These are phyloP conservation scores for Neosalanx taihuensis DNA, from an alignment of 2,797 vertebrate species.

Conservation along the genomic window DNA sequence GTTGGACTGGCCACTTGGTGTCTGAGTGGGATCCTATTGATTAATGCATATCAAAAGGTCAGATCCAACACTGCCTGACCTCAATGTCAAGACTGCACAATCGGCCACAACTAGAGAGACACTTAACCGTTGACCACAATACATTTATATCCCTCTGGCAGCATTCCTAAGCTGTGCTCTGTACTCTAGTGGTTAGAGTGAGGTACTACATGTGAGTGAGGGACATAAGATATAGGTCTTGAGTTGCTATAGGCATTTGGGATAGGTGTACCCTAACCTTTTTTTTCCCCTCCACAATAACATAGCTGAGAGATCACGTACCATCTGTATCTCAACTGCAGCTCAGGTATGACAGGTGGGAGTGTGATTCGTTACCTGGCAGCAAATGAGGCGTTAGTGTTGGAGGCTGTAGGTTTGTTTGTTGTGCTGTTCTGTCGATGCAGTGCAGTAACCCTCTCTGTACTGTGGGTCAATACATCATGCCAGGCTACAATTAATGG, in stretches of 20 bases:
- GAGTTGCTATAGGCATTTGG: too few relatives aligned
- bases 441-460: slow-evolving; percentile 61
- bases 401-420: slow-evolving; percentile 27
- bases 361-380: neutral
- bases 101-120: too few relatives aligned
- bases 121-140: too few relatives aligned
- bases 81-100: too few relatives aligned
- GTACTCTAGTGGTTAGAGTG: too few relatives aligned
- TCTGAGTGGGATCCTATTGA: neutral
- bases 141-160: too few relatives aligned
- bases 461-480: slow-evolving; percentile 63
- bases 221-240: too few relatives aligned
- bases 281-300: neutral
- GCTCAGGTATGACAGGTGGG: neutral
- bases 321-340: neutral
- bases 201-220: too few relatives aligned
- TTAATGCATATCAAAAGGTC: neutral
- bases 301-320: neutral
- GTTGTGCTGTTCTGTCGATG: slow-evolving; percentile 58
- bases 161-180: too few relatives aligned
- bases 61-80: neutral
- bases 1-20: neutral
- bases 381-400: neutral
- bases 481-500: slow-evolving; percentile 64
- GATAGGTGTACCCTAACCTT: too few relatives aligned